Base-by-base conservation (phyloP, 2,888 invertebrate species). In the Deroplatys truncata region DNA sequence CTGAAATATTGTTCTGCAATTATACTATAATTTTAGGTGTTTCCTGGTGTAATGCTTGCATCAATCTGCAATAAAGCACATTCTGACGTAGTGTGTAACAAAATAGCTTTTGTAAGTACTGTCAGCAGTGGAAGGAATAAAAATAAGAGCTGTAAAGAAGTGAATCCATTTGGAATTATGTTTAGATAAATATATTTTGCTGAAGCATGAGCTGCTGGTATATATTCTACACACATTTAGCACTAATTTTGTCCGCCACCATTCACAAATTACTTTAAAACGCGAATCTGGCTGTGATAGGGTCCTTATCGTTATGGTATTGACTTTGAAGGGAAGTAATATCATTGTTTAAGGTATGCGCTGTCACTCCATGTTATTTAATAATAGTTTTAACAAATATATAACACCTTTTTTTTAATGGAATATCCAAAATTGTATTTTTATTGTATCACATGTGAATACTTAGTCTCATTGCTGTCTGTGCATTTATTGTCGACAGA, bases 291-390 rank as follows among this genome's bases (percentile, higher is more conserved):
- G 93, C 94, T 94, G 94, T 94, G 94, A 94, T 94, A 94, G 93
- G 93, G 94, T 94, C 94, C 94, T 94, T 94, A 94, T 94, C 94
- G 93, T 93, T 93, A 94, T 94, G 94, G 94, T 94, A 94, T 94
- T 94, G 94, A 94, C 94, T 94, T 94, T 94, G 93, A 94, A 94
- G 94, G 94, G 94, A 93, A 94, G 94, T 94, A 94, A 94, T 94
- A 94, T 94, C 94, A 94, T 94, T 92, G 91, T 93, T 93, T 93
- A 93, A 93, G 94, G 88, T 91, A 89, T 89, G 90, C 85, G 89
- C 90, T 89, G 91, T 92, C 91, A 90, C 90, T 87, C 85, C 89
- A 89, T 90, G 86, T 89, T 90, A 89, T 89, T 89, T 90, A 90
- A 28, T 29, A 82, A 72, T 88, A 89, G 91, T 91, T 90, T 91